These are phyloP conservation scores for Piscicola geometra DNA, from an alignment of 2,888 invertebrate genomes.

Conservation along the genomic window DNA sequence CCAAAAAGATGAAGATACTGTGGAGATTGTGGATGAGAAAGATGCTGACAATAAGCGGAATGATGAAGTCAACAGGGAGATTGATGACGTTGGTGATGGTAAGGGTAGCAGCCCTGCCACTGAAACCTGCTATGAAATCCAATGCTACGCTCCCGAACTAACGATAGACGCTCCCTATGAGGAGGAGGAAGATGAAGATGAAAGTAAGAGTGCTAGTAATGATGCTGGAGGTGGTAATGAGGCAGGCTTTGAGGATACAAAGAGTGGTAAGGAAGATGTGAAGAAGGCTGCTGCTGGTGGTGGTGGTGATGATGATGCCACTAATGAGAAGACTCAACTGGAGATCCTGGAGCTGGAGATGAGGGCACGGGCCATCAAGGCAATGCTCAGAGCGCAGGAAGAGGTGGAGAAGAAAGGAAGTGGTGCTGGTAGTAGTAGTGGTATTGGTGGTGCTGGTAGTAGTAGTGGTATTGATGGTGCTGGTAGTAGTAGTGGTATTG, in stretches of 20 bases:
- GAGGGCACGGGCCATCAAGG: constrained; percentile 62
- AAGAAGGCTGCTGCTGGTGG: not conserved
- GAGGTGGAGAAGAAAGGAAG: constrained; percentile 38
- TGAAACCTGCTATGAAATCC: not conserved
- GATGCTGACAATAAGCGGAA: not conserved
- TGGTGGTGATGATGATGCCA: not conserved
- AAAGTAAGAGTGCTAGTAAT: not conserved
- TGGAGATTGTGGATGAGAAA: not conserved
- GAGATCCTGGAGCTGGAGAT: constrained; percentile 63
- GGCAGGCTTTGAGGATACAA: not conserved
- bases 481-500: too few species aligned
- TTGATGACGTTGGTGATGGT: too few species aligned
- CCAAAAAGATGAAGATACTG: not conserved
- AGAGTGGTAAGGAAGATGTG: not conserved
- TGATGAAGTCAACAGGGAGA: not conserved
- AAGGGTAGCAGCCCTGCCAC: too few species aligned
- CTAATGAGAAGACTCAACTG: constrained; percentile 49
- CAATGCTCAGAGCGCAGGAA: constrained; percentile 55
- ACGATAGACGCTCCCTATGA: not conserved
- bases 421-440: too few species aligned
- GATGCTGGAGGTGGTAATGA: not conserved
- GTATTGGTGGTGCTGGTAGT: too few species aligned
- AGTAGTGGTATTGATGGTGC: too few species aligned
- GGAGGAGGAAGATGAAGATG: not conserved
- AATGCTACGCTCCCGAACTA: constrained; percentile 3